phyloP scores from a whole-genome alignment of 2,888 invertebrate genomes.

The Tetragonisca angustula region DNA sequence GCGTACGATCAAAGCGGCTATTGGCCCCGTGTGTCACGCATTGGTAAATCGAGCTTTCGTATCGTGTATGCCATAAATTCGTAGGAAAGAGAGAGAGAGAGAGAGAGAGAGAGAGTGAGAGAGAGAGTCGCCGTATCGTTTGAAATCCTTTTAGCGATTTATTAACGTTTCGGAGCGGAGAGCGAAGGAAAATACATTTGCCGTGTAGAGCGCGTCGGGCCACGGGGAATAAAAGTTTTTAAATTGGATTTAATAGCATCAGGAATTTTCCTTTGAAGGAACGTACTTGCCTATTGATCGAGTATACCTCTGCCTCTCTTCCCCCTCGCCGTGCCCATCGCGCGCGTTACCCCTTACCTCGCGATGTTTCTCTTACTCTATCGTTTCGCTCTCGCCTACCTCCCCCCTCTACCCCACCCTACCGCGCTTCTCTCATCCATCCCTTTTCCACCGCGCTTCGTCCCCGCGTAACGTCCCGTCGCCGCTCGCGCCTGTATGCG shows the following conservation, averaged over 20 bases:
- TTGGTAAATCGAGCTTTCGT: neutral
- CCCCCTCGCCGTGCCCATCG: conserved; percentile 42
- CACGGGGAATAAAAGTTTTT: conserved; percentile 79
- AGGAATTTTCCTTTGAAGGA: conserved; percentile 83
- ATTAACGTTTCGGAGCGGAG: conserved; percentile 65
- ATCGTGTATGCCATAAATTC: too few relatives aligned
- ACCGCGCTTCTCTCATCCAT: conserved; percentile 28
- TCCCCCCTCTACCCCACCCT: neutral
- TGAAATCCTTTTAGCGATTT: conserved; percentile 80
- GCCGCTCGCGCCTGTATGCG: conserved; percentile 29
- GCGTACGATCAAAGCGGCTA: too few relatives aligned
- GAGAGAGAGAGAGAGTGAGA: neutral
- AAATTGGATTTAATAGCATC: conserved; percentile 83
- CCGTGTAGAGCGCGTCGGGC: conserved; percentile 52
- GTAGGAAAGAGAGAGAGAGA: neutral
- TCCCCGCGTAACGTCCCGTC: conserved; percentile 4
- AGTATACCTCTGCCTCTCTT: conserved; percentile 56
- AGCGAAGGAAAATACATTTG: conserved; percentile 78
- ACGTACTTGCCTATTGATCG: conserved; percentile 80
- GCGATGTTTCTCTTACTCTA: conserved; percentile 48
- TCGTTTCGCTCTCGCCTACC: conserved; percentile 25
- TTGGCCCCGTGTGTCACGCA: too few relatives aligned
- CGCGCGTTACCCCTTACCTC: conserved; percentile 52
- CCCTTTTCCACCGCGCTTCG: conserved; percentile 33
- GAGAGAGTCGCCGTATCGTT: conserved; percentile 70